A percentile compares a stretch with the other conserved stretches of the same genome.
phyloP scores from a whole-genome alignment of 2,888 invertebrate species.

The Ferdinandea cuprea region DNA sequence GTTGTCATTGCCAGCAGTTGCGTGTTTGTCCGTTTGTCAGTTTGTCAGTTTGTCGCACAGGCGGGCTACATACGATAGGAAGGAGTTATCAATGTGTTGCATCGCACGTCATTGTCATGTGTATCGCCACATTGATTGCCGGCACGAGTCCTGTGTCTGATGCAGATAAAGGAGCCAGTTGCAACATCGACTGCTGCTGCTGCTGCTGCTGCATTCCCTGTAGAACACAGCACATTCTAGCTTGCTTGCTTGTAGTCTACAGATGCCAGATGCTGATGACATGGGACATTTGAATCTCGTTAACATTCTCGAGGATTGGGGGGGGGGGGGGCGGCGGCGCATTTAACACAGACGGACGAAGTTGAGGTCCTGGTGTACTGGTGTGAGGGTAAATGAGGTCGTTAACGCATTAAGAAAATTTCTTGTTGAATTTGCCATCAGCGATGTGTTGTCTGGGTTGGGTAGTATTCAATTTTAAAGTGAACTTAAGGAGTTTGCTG shows the following conservation, averaged over 20 bases:
- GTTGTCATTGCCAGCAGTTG: slow-evolving; percentile 53
- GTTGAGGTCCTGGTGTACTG: not conserved
- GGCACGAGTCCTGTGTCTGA: slow-evolving; percentile 65
- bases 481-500: too few species aligned
- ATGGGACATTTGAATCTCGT: slow-evolving; percentile 71
- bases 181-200: slow-evolving; percentile 46
- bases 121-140: slow-evolving; percentile 55
- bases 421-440: not conserved
- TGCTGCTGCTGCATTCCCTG: too few species aligned
- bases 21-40: slow-evolving; percentile 1
- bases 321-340: too few species aligned
- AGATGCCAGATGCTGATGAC: slow-evolving; percentile 71
- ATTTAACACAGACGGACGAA: not conserved
- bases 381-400: slow-evolving; percentile 49
- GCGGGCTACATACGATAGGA: too few species aligned
- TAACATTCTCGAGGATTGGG: slow-evolving; percentile 40
- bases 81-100: slow-evolving; percentile 34
- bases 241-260: slow-evolving; percentile 64
- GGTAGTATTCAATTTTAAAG: not conserved
- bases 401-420: slow-evolving; percentile 50
- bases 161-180: slow-evolving; percentile 48
- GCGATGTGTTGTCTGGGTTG: not conserved
- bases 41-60: not conserved
- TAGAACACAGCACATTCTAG: slow-evolving; percentile 41
- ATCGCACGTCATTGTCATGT: slow-evolving; percentile 26